Percentiles rank a stretch among this genome's conserved stretches.
Evolutionary conservation across 2,888 invertebrate species (phyloP).

Genomic region (Nesidiocoris tenuis): DNA sequence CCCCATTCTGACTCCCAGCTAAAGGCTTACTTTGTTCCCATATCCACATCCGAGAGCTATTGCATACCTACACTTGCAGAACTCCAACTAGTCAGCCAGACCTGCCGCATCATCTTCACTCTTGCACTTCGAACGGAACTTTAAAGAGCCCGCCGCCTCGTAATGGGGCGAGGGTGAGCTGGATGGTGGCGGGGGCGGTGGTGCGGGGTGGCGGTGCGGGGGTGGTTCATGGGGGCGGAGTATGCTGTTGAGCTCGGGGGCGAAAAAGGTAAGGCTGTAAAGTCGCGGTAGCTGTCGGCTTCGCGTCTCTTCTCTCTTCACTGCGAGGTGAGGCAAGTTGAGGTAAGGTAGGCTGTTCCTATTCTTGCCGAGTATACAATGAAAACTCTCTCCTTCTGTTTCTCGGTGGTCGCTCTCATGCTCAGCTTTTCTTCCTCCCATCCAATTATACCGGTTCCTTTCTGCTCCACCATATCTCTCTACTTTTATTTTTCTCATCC

Average conservation of each 20-base stretch:
- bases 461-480: background rate
- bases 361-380: background rate
- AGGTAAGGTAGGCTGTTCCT: background rate
- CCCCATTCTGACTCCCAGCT: no score
- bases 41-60: no score
- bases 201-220: background rate
- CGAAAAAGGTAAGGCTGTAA: background rate
- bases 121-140: background rate
- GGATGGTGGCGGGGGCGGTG: no score
- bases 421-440: constrained; percentile 27
- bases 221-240: background rate
- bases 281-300: background rate
- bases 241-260: background rate
- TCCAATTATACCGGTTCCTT: constrained; percentile 29
- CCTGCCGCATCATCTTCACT: background rate
- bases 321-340: background rate
- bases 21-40: no score
- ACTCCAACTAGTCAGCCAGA: background rate
- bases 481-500: background rate
- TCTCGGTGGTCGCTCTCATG: background rate
- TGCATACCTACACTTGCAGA: no score
- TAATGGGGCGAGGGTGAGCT: background rate
- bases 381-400: background rate
- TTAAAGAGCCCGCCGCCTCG: background rate
- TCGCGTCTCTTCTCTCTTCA: background rate